Percentiles rank a stretch among this genome's conserved stretches.
Conservation (phyloP, 2,113 vertebrate genomes). For the Lethenteron reissneri region DNA sequence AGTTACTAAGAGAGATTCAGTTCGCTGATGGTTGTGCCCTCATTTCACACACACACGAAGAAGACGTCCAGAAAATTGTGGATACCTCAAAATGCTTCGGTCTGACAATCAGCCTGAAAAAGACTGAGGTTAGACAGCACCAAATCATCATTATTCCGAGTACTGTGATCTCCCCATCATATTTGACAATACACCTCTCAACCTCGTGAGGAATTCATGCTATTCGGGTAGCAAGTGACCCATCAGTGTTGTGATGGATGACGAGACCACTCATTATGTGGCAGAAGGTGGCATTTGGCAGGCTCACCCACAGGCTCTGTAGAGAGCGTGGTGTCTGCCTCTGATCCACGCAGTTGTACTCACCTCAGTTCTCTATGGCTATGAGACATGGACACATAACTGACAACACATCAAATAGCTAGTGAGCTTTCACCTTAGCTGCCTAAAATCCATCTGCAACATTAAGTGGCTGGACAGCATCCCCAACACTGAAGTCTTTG, state of each 20-base stretch:
- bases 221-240: no score
- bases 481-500: not conserved
- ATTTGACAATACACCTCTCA: no score
- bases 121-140: not conserved
- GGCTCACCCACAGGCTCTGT: conserved; percentile 4
- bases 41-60: not conserved
- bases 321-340: not conserved
- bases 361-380: not conserved
- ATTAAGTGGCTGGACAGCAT: conserved; percentile 1
- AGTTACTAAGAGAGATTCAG: not conserved
- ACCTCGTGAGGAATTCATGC: no score
- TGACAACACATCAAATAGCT: not conserved
- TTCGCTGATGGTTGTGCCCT: not conserved
- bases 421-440: not conserved
- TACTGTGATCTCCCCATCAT: no score
- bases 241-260: not conserved
- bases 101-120: conserved; percentile 1
- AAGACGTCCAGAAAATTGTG: not conserved
- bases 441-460: not conserved
- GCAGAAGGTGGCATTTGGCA: not conserved
- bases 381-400: not conserved
- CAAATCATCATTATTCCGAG: not conserved
- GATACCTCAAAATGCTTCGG: not conserved
- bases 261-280: not conserved
- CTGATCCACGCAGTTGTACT: not conserved